These are phyloP conservation scores for Eubasilissa splendida DNA, from an alignment of 2,888 invertebrate genomes.

Conservation along the genomic window DNA sequence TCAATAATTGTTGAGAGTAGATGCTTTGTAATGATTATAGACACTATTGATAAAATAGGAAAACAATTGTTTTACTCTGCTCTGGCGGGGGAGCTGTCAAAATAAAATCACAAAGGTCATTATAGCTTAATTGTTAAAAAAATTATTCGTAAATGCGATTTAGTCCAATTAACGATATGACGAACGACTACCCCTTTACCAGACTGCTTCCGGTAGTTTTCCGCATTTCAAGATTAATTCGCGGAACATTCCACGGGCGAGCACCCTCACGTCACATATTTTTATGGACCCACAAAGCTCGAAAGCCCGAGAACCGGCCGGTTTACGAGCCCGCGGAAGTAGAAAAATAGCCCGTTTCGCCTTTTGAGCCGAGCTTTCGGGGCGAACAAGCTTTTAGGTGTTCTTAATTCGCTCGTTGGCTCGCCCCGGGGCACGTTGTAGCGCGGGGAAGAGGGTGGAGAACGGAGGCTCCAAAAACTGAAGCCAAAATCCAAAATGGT, in stretches of 20 bases:
- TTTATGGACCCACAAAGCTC: constrained; percentile 42
- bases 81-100: too few species aligned
- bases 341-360: constrained; percentile 32
- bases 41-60: too few species aligned
- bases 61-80: too few species aligned
- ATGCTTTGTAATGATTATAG: too few species aligned
- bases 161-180: constrained; percentile 19
- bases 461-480: constrained; percentile 13
- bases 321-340: constrained; percentile 36
- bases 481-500: constrained; percentile 1
- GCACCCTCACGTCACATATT: constrained; percentile 43
- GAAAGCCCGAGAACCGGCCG: neutral
- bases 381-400: constrained; percentile 33
- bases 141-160: too few species aligned
- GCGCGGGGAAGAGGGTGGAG: neutral
- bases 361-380: constrained; percentile 25
- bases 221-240: constrained; percentile 27
- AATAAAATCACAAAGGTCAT: too few species aligned
- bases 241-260: neutral
- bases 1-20: too few species aligned
- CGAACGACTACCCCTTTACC: constrained; percentile 1
- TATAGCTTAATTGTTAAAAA: too few species aligned
- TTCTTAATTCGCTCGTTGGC: constrained; percentile 36
- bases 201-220: neutral
- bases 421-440: constrained; percentile 17